Base-by-base conservation (phyloP, 2,888 invertebrate species). In the Hemicrepidius hirtus region DNA sequence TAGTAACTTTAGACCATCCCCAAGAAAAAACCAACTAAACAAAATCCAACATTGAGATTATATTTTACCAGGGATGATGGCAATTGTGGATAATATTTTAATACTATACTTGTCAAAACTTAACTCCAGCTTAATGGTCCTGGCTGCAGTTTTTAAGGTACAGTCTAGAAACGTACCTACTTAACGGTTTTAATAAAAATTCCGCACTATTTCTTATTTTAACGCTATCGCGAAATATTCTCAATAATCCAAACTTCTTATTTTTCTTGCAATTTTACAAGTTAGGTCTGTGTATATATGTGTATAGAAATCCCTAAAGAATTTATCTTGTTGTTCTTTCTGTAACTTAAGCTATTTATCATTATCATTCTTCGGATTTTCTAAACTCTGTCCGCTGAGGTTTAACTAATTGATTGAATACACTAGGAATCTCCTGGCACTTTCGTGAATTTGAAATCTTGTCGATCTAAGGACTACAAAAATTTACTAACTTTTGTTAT, bases 391-490 rank as follows among this genome's bases (percentile, higher is more conserved):
- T 65, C 78, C 78, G 60, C 32, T 16, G 78, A 77, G 78, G 76
- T 73, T 68, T 68, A 67, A 65, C 77, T 80, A 80, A 80, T 80
- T 80, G 79, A 80, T 80, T 80, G 79, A 80, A 77, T 77, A 77
- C 76, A 68, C 77, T 70, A 66, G 73, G 49, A 73, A 71, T 76
- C 76, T 78, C 78, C 65, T 74, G 78, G 75, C 74, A 73, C 76
- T 75, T 66, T 37, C 28, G 41, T 49, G 66, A 63, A 66, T 41
- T 55, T 44, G 24, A 41, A 66, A 55, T 49, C 57, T 50, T 66
- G 44, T 55, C 55, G 41, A 66, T 55, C 28, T 53, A 40, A 50
- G 21, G 50, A 3, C 62, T n/a, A 32, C 13, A 64, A 50, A 64
- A 64, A 60, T 40, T 41, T 16, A n/a, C 21, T 4, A 13, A 18